Evolutionary conservation across 1,140 invertebrate species (phyloP).

Genomic region (Cherax destructor): DNA sequence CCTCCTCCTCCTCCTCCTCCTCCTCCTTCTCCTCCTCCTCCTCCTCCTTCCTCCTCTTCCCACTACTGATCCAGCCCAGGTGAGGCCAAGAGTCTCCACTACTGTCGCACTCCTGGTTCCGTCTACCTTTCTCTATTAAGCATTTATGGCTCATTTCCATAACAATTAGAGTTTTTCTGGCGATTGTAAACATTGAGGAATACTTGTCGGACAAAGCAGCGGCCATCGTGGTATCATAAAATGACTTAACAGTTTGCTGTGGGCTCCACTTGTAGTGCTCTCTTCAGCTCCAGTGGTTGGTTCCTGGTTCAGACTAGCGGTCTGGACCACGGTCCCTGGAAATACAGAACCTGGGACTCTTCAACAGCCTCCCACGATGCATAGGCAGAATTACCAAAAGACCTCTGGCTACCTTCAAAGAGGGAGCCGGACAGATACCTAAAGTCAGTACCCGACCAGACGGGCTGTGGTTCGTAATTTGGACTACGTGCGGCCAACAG

Average conservation of each 20-base stretch:
- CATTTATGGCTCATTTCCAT: slow-evolving; percentile 51
- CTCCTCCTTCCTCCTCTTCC: background rate
- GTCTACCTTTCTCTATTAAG: slow-evolving; percentile 41
- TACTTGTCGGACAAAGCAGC: slow-evolving; percentile 24
- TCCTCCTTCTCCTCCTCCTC: background rate
- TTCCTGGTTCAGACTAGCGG: too few relatives aligned
- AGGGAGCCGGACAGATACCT: too few relatives aligned
- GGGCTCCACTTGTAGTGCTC: background rate
- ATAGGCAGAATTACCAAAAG: too few relatives aligned
- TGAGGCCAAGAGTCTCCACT: background rate
- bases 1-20: background rate
- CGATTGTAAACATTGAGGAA: slow-evolving; percentile 29
- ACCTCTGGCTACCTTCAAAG: too few relatives aligned
- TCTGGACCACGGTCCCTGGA: too few relatives aligned
- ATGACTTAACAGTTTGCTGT: slow-evolving; percentile 27
- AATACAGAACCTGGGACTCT: too few relatives aligned
- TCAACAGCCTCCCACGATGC: too few relatives aligned
- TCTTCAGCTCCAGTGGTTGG: too few relatives aligned
- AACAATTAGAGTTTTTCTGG: slow-evolving; percentile 46
- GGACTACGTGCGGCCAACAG: too few relatives aligned
- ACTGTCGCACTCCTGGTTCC: background rate
- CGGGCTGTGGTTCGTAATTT: too few relatives aligned
- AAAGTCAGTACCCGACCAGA: too few relatives aligned
- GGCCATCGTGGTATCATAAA: slow-evolving; percentile 14
- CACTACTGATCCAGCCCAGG: background rate